phyloP scores from a whole-genome alignment of 2,888 invertebrate species.

The Seira ritae region DNA sequence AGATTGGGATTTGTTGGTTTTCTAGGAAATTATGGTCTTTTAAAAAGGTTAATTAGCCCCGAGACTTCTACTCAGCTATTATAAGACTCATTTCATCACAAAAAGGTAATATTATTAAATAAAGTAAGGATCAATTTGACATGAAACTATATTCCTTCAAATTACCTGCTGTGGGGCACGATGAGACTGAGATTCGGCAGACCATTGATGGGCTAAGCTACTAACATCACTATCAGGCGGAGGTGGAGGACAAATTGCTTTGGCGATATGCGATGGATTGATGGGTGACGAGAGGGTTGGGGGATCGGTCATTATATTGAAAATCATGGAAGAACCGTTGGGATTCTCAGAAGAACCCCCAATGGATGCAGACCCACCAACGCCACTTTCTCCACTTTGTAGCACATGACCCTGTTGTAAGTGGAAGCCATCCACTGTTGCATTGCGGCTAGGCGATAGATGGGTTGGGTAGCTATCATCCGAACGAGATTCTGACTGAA shows the following conservation, averaged over 20 bases:
- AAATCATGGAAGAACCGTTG: conserved; percentile 70
- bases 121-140: too few species aligned
- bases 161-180: conserved; percentile 53
- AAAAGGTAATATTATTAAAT: too few species aligned
- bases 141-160: too few species aligned
- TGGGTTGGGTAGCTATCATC: conserved; percentile 59
- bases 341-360: conserved; percentile 33
- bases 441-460: conserved; percentile 35
- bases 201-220: conserved; percentile 49
- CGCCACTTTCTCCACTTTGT: conserved; percentile 16
- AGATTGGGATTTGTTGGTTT: background rate
- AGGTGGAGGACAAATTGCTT: conserved; percentile 71
- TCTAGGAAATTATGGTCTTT: too few species aligned
- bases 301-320: conserved; percentile 66
- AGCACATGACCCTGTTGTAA: conserved; percentile 57
- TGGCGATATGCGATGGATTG: conserved; percentile 65
- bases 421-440: conserved; percentile 36
- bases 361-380: conserved; percentile 13
- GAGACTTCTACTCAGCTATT: too few species aligned
- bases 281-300: conserved; percentile 59
- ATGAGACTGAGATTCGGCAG: conserved; percentile 46
- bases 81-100: too few species aligned
- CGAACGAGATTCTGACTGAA: conserved; percentile 69
- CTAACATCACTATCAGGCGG: conserved; percentile 60
- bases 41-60: too few species aligned